These are phyloP conservation scores for Nephrocerus scutellatus DNA, from an alignment of 2,888 invertebrate species.

Conservation along the genomic window DNA sequence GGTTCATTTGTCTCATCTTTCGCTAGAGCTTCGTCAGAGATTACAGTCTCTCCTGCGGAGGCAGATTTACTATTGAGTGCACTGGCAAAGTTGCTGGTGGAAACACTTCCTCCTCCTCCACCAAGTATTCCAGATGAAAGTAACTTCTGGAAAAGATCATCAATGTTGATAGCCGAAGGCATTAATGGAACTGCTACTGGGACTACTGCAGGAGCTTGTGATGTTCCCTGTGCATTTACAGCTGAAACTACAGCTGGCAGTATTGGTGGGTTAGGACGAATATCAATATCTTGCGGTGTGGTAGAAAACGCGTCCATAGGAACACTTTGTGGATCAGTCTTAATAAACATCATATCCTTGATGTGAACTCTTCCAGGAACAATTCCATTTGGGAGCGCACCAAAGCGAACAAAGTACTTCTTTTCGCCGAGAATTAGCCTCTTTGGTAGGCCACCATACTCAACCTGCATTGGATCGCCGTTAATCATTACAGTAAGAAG, in stretches of 20 bases:
- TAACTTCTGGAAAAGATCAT: slow-evolving; percentile 76
- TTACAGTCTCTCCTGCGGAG: slow-evolving; percentile 2
- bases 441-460: slow-evolving; percentile 78
- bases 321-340: slow-evolving; percentile 36
- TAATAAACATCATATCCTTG: slow-evolving; percentile 63
- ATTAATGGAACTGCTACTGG: slow-evolving; percentile 48
- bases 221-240: not conserved
- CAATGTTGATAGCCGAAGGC: slow-evolving; percentile 59
- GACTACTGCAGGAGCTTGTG: not conserved
- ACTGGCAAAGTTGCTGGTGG: slow-evolving; percentile 14
- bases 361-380: slow-evolving; percentile 65
- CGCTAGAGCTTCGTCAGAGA: slow-evolving; percentile 2
- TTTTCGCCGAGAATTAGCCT: slow-evolving; percentile 66
- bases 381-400: slow-evolving; percentile 66
- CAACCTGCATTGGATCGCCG: slow-evolving; percentile 68
- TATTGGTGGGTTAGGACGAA: slow-evolving; percentile 23
- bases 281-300: slow-evolving; percentile 34
- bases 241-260: slow-evolving; percentile 27
- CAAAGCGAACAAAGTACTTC: slow-evolving; percentile 75
- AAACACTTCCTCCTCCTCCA: slow-evolving; percentile 29
- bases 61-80: slow-evolving; percentile 8
- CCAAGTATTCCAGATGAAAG: slow-evolving; percentile 76
- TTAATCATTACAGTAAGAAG: slow-evolving; percentile 71
- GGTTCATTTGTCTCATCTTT: slow-evolving; percentile 16
- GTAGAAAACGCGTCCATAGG: slow-evolving; percentile 3